Evolutionary conservation across 2,888 invertebrate genomes (phyloP).

Genomic region (Drosophila niveifrons): DNA sequence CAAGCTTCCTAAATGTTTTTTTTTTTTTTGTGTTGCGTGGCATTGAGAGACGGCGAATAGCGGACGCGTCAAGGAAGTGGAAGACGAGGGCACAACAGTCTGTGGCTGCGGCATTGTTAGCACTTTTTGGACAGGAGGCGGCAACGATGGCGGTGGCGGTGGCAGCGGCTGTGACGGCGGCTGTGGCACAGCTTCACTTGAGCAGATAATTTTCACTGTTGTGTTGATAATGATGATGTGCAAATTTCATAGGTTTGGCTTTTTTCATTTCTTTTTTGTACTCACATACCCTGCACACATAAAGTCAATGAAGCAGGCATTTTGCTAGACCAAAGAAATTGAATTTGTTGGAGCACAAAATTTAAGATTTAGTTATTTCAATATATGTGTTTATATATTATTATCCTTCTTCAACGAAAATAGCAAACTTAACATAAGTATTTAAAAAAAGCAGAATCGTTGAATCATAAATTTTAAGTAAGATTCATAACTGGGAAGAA

Average conservation of each 20-base stretch:
- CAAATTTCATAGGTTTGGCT: conserved; percentile 66
- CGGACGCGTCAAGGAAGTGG: not conserved
- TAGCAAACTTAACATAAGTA: no score
- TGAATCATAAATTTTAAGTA: no score
- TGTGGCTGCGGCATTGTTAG: conserved; percentile 64
- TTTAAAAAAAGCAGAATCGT: no score
- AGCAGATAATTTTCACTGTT: conserved; percentile 81
- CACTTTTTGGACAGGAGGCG: conserved; percentile 64
- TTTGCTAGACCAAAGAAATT: not conserved
- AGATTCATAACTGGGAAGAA: no score
- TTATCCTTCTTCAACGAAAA: no score
- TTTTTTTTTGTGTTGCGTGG: no score
- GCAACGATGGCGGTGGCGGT: conserved; percentile 16
- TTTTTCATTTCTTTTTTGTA: not conserved
- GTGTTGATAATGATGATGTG: conserved; percentile 80
- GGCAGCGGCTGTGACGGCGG: conserved; percentile 21
- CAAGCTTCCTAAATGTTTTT: conserved; percentile 63
- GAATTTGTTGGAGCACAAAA: not conserved
- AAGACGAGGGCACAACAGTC: conserved; percentile 20
- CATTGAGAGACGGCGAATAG: not conserved
- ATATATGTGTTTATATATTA: no score
- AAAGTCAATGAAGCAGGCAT: not conserved
- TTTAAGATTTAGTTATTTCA: no score
- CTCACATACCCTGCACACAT: conserved; percentile 8
- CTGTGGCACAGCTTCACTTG: conserved; percentile 65